Evolutionary conservation across 2,113 vertebrate species (phyloP).

Genomic region (Mionectes macconnelli): DNA sequence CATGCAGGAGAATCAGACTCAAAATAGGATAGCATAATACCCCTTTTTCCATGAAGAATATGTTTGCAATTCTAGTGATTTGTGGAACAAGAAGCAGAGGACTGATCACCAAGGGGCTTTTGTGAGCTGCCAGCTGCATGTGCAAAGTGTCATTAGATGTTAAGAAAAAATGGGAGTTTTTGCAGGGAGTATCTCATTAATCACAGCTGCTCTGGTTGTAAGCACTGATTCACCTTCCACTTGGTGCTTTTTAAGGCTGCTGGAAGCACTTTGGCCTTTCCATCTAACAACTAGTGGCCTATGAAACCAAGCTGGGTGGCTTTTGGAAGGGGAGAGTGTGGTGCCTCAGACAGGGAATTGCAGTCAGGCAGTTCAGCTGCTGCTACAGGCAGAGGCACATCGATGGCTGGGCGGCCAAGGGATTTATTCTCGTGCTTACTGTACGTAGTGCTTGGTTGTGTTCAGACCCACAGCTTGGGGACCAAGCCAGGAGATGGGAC

Average conservation of each 20-base stretch:
- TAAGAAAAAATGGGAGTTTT: slow-evolving; percentile 16
- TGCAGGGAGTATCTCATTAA: slow-evolving; percentile 7
- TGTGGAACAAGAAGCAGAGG: slow-evolving; percentile 33
- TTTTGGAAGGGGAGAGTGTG: background rate
- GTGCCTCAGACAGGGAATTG: background rate
- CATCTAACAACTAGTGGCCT: background rate
- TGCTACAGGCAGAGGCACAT: background rate
- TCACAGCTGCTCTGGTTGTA: slow-evolving; percentile 22
- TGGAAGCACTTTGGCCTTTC: background rate
- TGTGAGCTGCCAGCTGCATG: slow-evolving; percentile 52
- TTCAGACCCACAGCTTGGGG: background rate
- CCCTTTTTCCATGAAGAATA: background rate
- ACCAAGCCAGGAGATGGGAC: background rate
- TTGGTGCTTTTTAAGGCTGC: background rate
- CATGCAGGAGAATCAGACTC: background rate
- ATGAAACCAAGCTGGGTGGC: background rate
- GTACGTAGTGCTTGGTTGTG: background rate
- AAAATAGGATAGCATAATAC: background rate
- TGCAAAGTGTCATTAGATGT: slow-evolving; percentile 30
- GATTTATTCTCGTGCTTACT: background rate
- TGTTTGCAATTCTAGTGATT: background rate
- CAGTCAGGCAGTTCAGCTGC: background rate
- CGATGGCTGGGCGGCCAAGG: background rate
- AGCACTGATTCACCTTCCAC: background rate
- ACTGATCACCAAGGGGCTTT: slow-evolving; percentile 15